Evolutionary conservation across 2,113 vertebrate genomes (phyloP).

Genomic region (Phalacrocorax pelagicus): DNA sequence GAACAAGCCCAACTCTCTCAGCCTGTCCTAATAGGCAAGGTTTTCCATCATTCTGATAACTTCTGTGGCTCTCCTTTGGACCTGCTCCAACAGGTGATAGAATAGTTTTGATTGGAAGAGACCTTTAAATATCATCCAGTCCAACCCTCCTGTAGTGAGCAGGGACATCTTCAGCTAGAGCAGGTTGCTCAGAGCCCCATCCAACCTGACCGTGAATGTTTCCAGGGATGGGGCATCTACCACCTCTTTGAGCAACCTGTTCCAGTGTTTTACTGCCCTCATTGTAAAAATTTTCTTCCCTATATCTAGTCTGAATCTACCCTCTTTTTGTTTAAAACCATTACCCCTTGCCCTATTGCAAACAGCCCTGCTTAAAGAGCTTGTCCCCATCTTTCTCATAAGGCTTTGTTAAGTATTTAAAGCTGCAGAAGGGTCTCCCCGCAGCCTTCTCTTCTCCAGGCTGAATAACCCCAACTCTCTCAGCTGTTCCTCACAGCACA

Average conservation of each 20-base stretch:
- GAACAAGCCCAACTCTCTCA: too few relatives aligned
- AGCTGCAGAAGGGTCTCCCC: rapidly evolving
- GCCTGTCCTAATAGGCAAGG: too few relatives aligned
- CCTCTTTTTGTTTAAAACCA: background rate
- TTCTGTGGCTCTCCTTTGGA: too few relatives aligned
- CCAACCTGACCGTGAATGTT: background rate
- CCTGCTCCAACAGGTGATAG: too few relatives aligned
- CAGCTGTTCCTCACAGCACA: background rate
- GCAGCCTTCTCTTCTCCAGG: background rate
- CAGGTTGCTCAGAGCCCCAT: background rate
- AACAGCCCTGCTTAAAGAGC: background rate
- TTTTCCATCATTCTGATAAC: too few relatives aligned
- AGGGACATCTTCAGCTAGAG: background rate
- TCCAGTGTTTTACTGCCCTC: rapidly evolving
- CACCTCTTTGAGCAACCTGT: background rate
- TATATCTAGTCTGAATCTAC: background rate
- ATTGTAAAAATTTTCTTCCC: background rate
- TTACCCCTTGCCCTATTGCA: too few relatives aligned
- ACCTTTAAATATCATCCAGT: background rate
- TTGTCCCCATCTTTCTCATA: background rate
- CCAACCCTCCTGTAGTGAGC: too few relatives aligned
- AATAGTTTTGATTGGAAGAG: background rate
- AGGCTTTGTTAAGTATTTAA: background rate
- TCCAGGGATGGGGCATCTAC: background rate
- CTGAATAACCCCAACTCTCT: background rate